Evolutionary conservation across 2,888 invertebrate species (phyloP).

Genomic region (Gasteruption jaculator): DNA sequence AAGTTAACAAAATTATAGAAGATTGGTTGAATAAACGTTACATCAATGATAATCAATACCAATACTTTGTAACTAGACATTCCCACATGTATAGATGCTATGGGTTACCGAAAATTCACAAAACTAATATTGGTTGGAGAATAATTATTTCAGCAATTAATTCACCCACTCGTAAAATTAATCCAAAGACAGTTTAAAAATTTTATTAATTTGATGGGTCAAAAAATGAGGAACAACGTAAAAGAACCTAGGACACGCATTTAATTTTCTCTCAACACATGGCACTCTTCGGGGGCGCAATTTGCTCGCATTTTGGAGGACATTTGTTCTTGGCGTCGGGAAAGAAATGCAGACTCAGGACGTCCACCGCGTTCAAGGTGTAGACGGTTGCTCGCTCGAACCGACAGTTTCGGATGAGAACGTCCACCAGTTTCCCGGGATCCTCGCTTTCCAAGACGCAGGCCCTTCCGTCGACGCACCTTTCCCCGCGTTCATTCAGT

Average conservation of each 20-base stretch:
- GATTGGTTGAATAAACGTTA: too few species aligned
- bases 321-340: conserved; percentile 28
- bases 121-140: too few species aligned
- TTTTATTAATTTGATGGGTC: background rate
- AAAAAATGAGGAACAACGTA: background rate
- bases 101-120: too few species aligned
- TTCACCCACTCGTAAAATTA: too few species aligned
- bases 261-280: background rate
- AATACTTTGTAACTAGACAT: too few species aligned
- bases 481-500: conserved; percentile 45
- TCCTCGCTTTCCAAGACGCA: conserved; percentile 37
- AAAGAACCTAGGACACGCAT: background rate
- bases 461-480: conserved; percentile 32
- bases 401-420: conserved; percentile 35
- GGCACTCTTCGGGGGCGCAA: background rate
- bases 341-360: conserved; percentile 37
- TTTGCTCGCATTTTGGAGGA: conserved; percentile 22
- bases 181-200: too few species aligned
- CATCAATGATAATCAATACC: too few species aligned
- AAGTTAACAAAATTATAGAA: too few species aligned
- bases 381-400: conserved; percentile 37
- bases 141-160: too few species aligned
- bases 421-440: conserved; percentile 30
- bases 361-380: conserved; percentile 38
- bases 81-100: too few species aligned